A percentile compares a stretch with the other conserved stretches of the same genome.
Evolutionary conservation across 2,888 invertebrate genomes (phyloP).

Genomic region (Lochmaea capreae): DNA sequence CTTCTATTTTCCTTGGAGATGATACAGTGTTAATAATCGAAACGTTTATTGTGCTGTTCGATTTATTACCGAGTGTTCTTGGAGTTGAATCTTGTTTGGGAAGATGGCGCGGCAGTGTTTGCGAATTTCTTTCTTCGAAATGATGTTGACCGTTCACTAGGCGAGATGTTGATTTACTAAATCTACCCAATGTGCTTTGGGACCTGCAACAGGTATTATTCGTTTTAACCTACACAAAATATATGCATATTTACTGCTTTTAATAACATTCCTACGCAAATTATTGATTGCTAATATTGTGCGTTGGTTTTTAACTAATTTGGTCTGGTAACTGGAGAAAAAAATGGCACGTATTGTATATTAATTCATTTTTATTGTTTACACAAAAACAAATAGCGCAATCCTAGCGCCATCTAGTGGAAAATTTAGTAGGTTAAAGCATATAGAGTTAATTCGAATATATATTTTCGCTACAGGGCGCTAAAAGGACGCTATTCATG

Average conservation of each 20-base stretch:
- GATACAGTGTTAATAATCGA: slow-evolving; percentile 71
- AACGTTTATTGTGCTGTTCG: slow-evolving; percentile 76
- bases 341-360: not conserved
- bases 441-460: too few relatives aligned
- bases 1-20: slow-evolving; percentile 62
- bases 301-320: slow-evolving; percentile 30
- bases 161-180: slow-evolving; percentile 85
- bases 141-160: slow-evolving; percentile 71
- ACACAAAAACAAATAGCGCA: not conserved
- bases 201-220: slow-evolving; percentile 69
- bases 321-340: slow-evolving; percentile 28
- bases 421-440: too few relatives aligned
- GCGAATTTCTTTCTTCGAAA: slow-evolving; percentile 70
- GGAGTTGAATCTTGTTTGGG: slow-evolving; percentile 56
- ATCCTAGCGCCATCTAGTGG: too few relatives aligned
- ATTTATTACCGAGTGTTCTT: slow-evolving; percentile 67
- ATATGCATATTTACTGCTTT: not conserved
- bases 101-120: slow-evolving; percentile 79
- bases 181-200: slow-evolving; percentile 81
- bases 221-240: slow-evolving; percentile 23
- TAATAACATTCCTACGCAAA: slow-evolving; percentile 31
- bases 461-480: too few relatives aligned
- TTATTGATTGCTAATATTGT: slow-evolving; percentile 6
- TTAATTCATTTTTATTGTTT: too few relatives aligned
- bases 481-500: too few relatives aligned